phyloP scores from a whole-genome alignment of 2,797 vertebrate species.

The Parauchenoglanis punctatus region DNA sequence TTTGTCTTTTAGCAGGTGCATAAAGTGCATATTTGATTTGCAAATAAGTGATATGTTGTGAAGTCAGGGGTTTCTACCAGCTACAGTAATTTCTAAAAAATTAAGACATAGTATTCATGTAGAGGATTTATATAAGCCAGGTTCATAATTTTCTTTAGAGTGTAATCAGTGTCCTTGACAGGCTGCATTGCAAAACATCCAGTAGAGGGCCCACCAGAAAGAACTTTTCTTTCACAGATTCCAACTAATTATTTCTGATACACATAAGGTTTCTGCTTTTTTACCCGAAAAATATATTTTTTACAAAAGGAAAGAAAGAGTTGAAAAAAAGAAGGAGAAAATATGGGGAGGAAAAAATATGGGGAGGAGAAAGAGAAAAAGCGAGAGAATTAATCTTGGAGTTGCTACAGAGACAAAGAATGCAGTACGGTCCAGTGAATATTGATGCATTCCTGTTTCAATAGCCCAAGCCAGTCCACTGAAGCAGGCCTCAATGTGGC shows the following conservation, averaged over 20 bases:
- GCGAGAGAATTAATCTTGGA: slow-evolving; percentile 53
- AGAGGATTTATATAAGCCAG: not conserved
- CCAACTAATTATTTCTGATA: not conserved
- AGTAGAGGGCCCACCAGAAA: slow-evolving; percentile 64
- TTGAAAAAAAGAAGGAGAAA: slow-evolving; percentile 29
- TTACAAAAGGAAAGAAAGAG: not conserved
- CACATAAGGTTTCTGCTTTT: not conserved
- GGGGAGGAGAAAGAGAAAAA: slow-evolving; percentile 24
- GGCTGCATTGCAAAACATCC: slow-evolving; percentile 24
- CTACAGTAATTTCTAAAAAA: not conserved
- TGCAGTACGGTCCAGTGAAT: slow-evolving; percentile 60
- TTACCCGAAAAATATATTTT: not conserved
- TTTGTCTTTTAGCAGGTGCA: slow-evolving; percentile 4
- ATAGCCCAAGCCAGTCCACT: slow-evolving; percentile 63
- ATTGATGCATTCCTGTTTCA: slow-evolving; percentile 68
- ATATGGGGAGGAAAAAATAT: slow-evolving; percentile 33
- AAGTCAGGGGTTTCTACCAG: not conserved
- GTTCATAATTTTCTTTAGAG: not conserved
- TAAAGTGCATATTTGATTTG: slow-evolving; percentile 3
- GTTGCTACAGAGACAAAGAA: slow-evolving; percentile 63
- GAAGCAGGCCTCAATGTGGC: slow-evolving; percentile 60
- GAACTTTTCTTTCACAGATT: not conserved
- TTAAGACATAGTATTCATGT: not conserved
- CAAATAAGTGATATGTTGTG: not conserved
- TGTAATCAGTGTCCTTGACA: not conserved